Evolutionary conservation across 2,113 vertebrate genomes (phyloP).

Genomic region (Puntigrus tetrazona): DNA sequence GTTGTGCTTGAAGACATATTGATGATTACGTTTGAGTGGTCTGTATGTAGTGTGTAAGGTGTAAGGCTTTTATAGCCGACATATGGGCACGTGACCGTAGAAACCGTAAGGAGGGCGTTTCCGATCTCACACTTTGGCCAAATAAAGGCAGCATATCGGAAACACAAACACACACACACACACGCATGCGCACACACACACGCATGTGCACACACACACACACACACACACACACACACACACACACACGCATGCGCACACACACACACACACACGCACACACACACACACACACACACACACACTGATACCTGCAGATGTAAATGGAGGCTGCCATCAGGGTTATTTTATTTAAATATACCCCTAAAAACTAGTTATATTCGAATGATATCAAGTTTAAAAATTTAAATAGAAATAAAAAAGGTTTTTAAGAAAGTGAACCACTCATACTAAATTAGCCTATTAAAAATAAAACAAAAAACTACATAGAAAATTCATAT

Average conservation of each 20-base stretch:
- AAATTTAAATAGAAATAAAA: too few species aligned
- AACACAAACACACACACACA: neutral
- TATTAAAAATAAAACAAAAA: too few species aligned
- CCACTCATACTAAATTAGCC: too few species aligned
- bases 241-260: too few species aligned
- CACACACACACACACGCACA: neutral
- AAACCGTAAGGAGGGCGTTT: neutral
- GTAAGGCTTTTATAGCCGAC: neutral
- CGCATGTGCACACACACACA: neutral
- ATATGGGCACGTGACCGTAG: neutral
- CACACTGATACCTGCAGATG: neutral
- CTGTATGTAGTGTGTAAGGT: neutral
- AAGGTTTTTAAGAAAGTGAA: too few species aligned
- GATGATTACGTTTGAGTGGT: neutral
- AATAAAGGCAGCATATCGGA: neutral
- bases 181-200: neutral
- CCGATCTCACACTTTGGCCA: constrained; percentile 1
- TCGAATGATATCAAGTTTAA: too few species aligned
- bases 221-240: neutral
- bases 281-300: neutral
- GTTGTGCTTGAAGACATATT: constrained; percentile 16
- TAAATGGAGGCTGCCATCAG: too few species aligned
- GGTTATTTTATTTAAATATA: too few species aligned
- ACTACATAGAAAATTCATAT: too few species aligned
- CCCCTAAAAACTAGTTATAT: too few species aligned